Conservation (phyloP, 2,113 vertebrate genomes). For the Carettochelys insculpta region DNA sequence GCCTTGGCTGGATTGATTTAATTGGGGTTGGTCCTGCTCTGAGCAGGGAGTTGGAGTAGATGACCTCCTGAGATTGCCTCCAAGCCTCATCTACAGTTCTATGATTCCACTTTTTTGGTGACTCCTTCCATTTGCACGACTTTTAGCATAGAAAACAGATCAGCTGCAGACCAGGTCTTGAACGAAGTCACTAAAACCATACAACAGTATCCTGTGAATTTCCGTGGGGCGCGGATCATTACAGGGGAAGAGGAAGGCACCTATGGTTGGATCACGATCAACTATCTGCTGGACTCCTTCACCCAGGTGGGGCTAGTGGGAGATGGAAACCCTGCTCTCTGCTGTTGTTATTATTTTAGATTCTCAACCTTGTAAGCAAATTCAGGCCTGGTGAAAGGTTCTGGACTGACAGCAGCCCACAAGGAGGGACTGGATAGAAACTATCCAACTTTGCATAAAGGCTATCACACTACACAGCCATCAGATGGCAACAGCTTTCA, state of each 20-base stretch:
- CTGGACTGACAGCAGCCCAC: accelerated
- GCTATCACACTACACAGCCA: not conserved
- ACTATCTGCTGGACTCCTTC: slow-evolving; percentile 88
- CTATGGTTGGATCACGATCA: slow-evolving; percentile 90
- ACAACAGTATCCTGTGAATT: slow-evolving; percentile 80
- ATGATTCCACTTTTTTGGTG: not conserved
- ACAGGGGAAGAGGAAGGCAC: slow-evolving; percentile 84
- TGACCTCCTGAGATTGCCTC: too few species aligned
- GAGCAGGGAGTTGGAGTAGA: too few species aligned
- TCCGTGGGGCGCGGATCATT: slow-evolving; percentile 80
- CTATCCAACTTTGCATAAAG: not conserved
- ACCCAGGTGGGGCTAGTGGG: slow-evolving; percentile 77
- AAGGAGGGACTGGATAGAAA: not conserved
- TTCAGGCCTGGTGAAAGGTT: not conserved
- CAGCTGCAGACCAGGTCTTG: slow-evolving; percentile 73
- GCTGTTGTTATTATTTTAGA: not conserved
- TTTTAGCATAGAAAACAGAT: slow-evolving; percentile 30
- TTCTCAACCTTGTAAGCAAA: not conserved
- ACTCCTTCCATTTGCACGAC: not conserved
- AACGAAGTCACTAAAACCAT: slow-evolving; percentile 78
- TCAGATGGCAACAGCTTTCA: not conserved
- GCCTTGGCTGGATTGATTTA: too few species aligned
- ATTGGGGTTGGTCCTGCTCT: too few species aligned
- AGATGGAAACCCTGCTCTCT: accelerated
- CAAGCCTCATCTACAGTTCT: too few species aligned